Evolutionary conservation across 2,797 vertebrate species (phyloP).

Genomic region (Danio jaintianensis): DNA sequence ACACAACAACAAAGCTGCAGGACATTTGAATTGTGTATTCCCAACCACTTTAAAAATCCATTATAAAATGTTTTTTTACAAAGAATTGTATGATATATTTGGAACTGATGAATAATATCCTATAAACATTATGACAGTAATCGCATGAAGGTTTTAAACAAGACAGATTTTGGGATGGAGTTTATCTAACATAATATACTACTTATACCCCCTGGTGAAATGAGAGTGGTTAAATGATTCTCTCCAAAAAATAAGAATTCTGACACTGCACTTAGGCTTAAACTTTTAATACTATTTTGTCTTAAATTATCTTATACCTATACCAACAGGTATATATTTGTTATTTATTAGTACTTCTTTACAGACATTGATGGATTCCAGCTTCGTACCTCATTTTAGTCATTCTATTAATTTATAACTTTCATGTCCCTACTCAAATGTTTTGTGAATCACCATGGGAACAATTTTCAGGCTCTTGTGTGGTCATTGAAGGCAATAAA

Average conservation of each 20-base stretch:
- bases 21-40: background rate
- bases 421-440: constrained; percentile 10
- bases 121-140: constrained; percentile 14
- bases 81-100: background rate
- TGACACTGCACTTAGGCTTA: background rate
- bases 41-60: background rate
- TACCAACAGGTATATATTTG: background rate
- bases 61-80: no score
- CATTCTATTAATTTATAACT: constrained; percentile 9
- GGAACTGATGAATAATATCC: constrained; percentile 2
- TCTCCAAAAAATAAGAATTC: background rate
- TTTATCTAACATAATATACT: background rate
- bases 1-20: background rate
- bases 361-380: constrained; percentile 6
- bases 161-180: constrained; percentile 13
- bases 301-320: background rate
- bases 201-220: no score
- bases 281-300: background rate
- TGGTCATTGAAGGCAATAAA: constrained; percentile 40
- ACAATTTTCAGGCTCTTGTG: constrained; percentile 23
- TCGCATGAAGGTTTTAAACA: constrained; percentile 2
- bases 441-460: constrained; percentile 35
- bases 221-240: background rate
- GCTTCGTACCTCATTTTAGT: constrained; percentile 1
- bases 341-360: background rate